These are phyloP conservation scores for Drosophila sechellia DNA, from an alignment of 1,140 invertebrate species.

Conservation along the genomic window DNA sequence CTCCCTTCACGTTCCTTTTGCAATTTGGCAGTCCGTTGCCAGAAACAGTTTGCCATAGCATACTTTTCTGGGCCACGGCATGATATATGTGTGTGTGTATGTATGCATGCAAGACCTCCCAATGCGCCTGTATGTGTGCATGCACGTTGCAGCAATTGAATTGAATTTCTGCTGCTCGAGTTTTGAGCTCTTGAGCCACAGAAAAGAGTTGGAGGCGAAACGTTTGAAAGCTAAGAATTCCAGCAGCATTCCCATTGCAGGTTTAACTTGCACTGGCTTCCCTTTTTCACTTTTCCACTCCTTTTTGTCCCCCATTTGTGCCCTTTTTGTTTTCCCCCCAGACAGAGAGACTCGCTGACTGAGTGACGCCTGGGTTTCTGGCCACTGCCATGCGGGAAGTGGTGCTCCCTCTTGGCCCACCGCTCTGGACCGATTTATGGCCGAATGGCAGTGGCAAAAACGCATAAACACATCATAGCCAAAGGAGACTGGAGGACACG, in stretches of 20 bases:
- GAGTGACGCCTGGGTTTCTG: slow-evolving; percentile 49
- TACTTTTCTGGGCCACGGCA: slow-evolving; percentile 76
- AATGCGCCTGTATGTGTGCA: slow-evolving; percentile 15
- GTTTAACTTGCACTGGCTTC: slow-evolving; percentile 48
- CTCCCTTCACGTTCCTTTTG: slow-evolving; percentile 38
- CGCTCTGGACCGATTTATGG: slow-evolving; percentile 60
- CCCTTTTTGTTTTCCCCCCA: slow-evolving; percentile 3
- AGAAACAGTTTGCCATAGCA: slow-evolving; percentile 62
- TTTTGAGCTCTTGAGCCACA: slow-evolving; percentile 61
- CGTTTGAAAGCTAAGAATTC: slow-evolving; percentile 39
- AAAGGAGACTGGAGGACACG: slow-evolving; percentile 23
- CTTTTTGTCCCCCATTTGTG: not conserved
- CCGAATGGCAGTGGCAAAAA: slow-evolving; percentile 29
- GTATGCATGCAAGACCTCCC: slow-evolving; percentile 12
- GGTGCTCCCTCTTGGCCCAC: not conserved
- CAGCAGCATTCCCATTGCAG: slow-evolving; percentile 23
- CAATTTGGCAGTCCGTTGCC: slow-evolving; percentile 65
- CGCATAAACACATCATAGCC: slow-evolving; percentile 68
- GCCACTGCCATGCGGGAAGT: slow-evolving; percentile 50
- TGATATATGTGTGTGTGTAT: slow-evolving; percentile 47
- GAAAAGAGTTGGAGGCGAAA: slow-evolving; percentile 39
- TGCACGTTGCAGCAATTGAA: slow-evolving; percentile 74
- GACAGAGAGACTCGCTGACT: slow-evolving; percentile 23
- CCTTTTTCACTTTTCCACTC: slow-evolving; percentile 6
- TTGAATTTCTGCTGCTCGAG: slow-evolving; percentile 69